A percentile compares a stretch with the other conserved stretches of the same genome.
Evolutionary conservation across 1,140 invertebrate genomes (phyloP).

Genomic region (Scaptomyza graminum): DNA sequence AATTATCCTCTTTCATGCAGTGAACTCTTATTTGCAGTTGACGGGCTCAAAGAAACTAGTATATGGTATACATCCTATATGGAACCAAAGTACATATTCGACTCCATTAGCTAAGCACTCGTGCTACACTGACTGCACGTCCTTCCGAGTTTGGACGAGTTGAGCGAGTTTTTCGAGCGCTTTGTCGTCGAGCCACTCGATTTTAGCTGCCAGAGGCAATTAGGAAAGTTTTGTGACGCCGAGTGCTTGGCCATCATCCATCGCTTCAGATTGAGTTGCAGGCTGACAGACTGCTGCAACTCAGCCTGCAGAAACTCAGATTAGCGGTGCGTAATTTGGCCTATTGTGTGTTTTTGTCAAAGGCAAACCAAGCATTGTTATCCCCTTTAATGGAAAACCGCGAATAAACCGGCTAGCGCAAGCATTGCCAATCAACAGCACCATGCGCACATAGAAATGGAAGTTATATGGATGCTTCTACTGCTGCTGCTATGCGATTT

Average conservation of each 20-base stretch:
- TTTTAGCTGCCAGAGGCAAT: conserved; percentile 47
- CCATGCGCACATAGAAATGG: conserved; percentile 11
- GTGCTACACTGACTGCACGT: conserved; percentile 1
- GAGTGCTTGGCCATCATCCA: conserved; percentile 18
- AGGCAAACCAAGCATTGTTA: conserved; percentile 19
- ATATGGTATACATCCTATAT: neutral
- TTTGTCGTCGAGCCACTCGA: conserved; percentile 44
- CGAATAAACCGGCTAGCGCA: conserved; percentile 10
- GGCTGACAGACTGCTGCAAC: neutral
- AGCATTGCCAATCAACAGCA: conserved; percentile 12
- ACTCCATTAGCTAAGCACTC: conserved; percentile 6
- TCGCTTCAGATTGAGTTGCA: conserved; percentile 15
- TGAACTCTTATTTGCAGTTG: conserved; percentile 5
- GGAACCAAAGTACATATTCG: conserved; percentile 8
- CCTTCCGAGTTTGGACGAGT: conserved; percentile 19
- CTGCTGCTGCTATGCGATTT: conserved; percentile 31
- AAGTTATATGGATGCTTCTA: conserved; percentile 20
- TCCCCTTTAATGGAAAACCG: conserved; percentile 28
- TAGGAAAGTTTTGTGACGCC: conserved; percentile 40
- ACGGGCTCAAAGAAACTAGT: neutral
- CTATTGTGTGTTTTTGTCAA: conserved; percentile 26
- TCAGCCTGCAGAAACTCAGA: neutral
- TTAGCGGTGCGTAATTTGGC: conserved; percentile 22
- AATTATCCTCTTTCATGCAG: conserved; percentile 34
- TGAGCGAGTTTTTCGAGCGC: conserved; percentile 20